Conservation (phyloP, 92 coral and sea anemone genomes). For the Plumapathes pennacea region DNA sequence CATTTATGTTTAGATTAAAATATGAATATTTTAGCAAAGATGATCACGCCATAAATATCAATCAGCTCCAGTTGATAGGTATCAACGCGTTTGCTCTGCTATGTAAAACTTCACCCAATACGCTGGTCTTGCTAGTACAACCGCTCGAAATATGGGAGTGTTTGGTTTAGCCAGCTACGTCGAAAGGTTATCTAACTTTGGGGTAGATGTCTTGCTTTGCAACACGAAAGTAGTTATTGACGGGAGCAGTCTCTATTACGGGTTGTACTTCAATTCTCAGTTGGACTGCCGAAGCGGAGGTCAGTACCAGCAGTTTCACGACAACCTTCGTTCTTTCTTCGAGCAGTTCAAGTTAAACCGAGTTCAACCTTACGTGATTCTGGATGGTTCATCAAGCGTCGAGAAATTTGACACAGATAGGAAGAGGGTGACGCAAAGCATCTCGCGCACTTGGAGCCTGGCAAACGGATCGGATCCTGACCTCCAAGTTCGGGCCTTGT, state of each 20-base stretch:
- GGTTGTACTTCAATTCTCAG: constrained; percentile 41
- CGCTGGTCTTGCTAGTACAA: too few species aligned
- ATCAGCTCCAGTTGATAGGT: too few species aligned
- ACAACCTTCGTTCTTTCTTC: constrained; percentile 53
- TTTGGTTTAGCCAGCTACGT: constrained; percentile 66
- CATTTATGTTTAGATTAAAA: too few species aligned
- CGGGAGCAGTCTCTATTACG: constrained; percentile 60
- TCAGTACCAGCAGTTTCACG: constrained; percentile 65
- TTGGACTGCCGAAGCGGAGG: constrained; percentile 78
- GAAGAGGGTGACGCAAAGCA: constrained; percentile 29
- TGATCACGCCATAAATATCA: too few species aligned
- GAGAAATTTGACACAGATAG: constrained; percentile 61
- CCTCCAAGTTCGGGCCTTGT: constrained; percentile 40
- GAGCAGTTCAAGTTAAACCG: constrained; percentile 37
- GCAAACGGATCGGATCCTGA: constrained; percentile 6
- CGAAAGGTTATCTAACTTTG: constrained; percentile 40
- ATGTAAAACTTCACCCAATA: too few species aligned
- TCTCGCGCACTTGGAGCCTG: constrained; percentile 30
- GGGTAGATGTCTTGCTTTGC: constrained; percentile 44
- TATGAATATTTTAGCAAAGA: too few species aligned
- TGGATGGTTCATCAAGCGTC: constrained; percentile 77
- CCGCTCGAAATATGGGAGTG: too few species aligned
- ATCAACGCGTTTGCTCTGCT: too few species aligned
- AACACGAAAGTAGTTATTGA: constrained; percentile 77
- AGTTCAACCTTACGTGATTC: constrained; percentile 62